Evolutionary conservation across 2,888 invertebrate species (phyloP), one percentile per base, ranked within the genome.

Genomic region (Coremacera marginata): DNA sequence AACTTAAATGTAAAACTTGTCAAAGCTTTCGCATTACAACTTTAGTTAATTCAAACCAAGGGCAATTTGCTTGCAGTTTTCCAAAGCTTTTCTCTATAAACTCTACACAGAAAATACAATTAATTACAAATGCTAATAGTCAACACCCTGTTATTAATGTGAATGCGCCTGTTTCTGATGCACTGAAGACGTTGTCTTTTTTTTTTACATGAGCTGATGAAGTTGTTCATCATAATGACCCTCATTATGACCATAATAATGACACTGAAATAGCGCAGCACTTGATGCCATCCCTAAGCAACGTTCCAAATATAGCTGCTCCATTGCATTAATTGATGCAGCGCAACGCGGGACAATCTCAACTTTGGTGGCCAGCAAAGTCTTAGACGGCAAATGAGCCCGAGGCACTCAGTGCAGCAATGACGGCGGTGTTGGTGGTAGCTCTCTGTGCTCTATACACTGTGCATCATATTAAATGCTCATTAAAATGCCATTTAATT

Each of bases 401-500:
- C 2, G 44, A 44, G 44, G 44, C 14, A 44, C 44, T 44, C 44
- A 37, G 16, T 49, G 49, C 22, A 22, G 19, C 4, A 3, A 16
- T 34, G 16, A 16, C 31, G n/a, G 63, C 31, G 22, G 7, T 34
- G 25, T 49, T 25, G 14, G 60, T 14, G 14, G 34, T 19, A 44
- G n/a, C 49, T 8, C 22, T 49, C 34, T 67, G 22, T 11, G 25
- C 52, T 68, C 3, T n/a, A 49, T 5, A n/a, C 1, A 60, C 27
- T 65, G 34, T n/a, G 60, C 37, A 22, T 14, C 31, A 19, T 55
- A 55, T 57, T 82, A 82, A 82, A 84, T 81, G 84, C 86, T 86
- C 87, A 87, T 86, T 86, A 87, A 86, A 86, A 86, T 86, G 82
- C 84, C 86, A 85, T 86, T 86, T 87, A 87, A 86, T 86, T 86